Evolutionary conservation across 1,140 invertebrate genomes (phyloP).

Genomic region (Magallana gigas): DNA sequence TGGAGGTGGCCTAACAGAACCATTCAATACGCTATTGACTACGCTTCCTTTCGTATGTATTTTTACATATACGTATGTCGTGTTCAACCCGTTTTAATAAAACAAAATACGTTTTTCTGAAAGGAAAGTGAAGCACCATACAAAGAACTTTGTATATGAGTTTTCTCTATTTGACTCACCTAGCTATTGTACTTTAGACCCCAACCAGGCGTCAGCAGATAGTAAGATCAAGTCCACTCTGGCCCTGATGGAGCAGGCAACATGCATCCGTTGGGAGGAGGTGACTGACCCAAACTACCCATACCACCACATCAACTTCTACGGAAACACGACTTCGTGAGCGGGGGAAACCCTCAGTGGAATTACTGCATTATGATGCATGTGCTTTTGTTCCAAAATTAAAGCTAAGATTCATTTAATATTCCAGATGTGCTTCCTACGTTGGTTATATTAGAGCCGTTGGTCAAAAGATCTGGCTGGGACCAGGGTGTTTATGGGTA

Average conservation of each 20-base stretch:
- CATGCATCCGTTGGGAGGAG: not conserved
- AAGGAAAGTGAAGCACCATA: too few species aligned
- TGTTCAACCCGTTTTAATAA: too few species aligned
- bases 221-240: not conserved
- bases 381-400: too few species aligned
- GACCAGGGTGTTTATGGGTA: conserved; percentile 27
- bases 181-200: not conserved
- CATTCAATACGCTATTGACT: not conserved
- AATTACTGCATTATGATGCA: too few species aligned
- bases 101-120: too few species aligned
- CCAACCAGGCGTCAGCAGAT: not conserved
- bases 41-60: conserved; percentile 1
- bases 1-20: conserved; percentile 8
- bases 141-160: too few species aligned
- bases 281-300: not conserved
- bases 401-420: not conserved
- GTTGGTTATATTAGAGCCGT: not conserved
- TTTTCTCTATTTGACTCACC: too few species aligned
- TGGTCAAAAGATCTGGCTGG: conserved; percentile 11
- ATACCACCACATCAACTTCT: not conserved
- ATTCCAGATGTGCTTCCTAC: not conserved
- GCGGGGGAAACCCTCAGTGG: not conserved
- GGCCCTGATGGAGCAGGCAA: not conserved
- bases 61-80: too few species aligned
- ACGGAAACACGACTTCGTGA: not conserved